phyloP scores from a whole-genome alignment of 1,140 invertebrate genomes.

The Steinernema feltiae region DNA sequence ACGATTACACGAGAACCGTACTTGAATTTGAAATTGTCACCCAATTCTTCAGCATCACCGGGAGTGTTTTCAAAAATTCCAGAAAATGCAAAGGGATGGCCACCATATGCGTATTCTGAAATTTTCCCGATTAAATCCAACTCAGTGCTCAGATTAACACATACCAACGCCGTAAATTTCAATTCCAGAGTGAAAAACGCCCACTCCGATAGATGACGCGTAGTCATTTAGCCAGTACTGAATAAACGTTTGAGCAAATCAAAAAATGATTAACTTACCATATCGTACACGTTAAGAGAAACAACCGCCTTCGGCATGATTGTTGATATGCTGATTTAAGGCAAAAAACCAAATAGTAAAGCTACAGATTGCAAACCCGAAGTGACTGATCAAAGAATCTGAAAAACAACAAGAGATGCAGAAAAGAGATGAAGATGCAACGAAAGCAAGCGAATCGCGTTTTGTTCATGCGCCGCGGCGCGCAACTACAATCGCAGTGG shows the following conservation, averaged over 20 bases:
- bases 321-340: background rate
- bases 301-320: constrained; percentile 42
- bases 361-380: background rate
- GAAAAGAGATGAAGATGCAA: too few species aligned
- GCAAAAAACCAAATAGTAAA: background rate
- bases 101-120: constrained; percentile 92
- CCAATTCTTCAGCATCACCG: constrained; percentile 84
- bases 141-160: constrained; percentile 36
- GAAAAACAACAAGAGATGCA: background rate
- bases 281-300: constrained; percentile 18
- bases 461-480: too few species aligned
- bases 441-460: too few species aligned
- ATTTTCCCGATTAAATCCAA: constrained; percentile 23
- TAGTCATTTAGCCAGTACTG: constrained; percentile 91
- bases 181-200: constrained; percentile 95
- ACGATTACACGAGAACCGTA: constrained; percentile 59
- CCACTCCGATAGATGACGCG: constrained; percentile 85
- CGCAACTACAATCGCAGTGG: too few species aligned
- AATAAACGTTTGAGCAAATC: constrained; percentile 52
- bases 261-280: constrained; percentile 40
- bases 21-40: constrained; percentile 96
- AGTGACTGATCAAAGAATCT: background rate
- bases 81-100: constrained; percentile 80
- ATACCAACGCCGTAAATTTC: constrained; percentile 83
- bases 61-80: constrained; percentile 92